These are phyloP conservation scores for Mobula birostris DNA, from an alignment of 2,113 vertebrate species.

Conservation along the genomic window DNA sequence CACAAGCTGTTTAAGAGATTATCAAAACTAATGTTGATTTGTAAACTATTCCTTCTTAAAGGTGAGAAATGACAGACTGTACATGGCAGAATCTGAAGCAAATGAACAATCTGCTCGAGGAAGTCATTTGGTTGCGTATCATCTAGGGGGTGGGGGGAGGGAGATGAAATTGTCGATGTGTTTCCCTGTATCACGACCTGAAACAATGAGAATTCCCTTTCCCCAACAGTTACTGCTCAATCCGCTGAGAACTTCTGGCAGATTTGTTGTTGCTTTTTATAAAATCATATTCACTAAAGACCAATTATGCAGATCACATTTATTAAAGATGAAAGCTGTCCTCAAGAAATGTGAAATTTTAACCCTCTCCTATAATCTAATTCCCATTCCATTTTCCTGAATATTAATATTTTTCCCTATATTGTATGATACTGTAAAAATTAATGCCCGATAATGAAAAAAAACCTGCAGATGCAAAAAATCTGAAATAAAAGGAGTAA, in stretches of 20 bases:
- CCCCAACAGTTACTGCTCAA: too few species aligned
- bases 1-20: background rate
- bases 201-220: too few species aligned
- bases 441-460: background rate
- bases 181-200: too few species aligned
- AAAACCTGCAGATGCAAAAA: background rate
- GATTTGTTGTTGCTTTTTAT: background rate
- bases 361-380: background rate
- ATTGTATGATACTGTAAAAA: background rate
- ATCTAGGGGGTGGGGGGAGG: too few species aligned
- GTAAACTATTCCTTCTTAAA: too few species aligned
- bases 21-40: background rate
- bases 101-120: too few species aligned
- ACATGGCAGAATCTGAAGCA: too few species aligned
- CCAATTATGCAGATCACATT: background rate
- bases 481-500: too few species aligned
- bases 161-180: too few species aligned
- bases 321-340: background rate
- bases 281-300: background rate
- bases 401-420: background rate
- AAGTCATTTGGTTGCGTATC: too few species aligned
- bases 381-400: background rate
- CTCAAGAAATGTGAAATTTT: background rate
- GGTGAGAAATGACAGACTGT: too few species aligned
- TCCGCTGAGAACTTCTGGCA: too few species aligned